phyloP scores from a whole-genome alignment of 2,113 vertebrate species.

The Donacobius atricapilla region DNA sequence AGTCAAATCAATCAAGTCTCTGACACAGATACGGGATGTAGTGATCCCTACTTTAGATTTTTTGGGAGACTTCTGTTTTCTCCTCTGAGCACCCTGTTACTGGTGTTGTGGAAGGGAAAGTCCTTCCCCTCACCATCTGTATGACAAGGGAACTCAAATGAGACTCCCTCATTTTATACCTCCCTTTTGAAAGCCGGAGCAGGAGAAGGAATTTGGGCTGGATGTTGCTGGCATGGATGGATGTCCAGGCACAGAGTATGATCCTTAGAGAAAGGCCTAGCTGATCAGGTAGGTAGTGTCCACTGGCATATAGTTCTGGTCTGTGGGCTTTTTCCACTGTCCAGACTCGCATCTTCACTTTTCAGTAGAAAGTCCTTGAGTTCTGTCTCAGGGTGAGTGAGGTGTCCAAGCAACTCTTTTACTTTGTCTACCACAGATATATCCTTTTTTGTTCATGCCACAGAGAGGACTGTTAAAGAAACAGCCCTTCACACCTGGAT shows the following conservation, averaged over 20 bases:
- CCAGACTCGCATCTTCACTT: rapidly evolving
- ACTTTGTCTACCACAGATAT: background rate
- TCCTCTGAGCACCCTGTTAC: background rate
- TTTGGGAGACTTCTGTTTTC: background rate
- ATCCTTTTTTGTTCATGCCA: background rate
- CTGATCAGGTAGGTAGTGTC: background rate
- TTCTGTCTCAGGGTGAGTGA: background rate
- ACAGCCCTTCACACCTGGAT: background rate
- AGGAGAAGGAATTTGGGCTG: background rate
- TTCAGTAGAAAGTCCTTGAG: background rate
- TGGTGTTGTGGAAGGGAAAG: background rate
- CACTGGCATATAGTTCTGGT: background rate
- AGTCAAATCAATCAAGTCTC: background rate
- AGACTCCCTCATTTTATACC: background rate
- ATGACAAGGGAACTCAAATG: background rate
- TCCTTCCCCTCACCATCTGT: rapidly evolving
- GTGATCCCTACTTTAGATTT: background rate
- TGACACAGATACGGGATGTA: background rate
- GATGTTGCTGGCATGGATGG: rapidly evolving
- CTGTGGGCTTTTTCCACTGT: background rate
- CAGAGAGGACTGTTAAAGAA: background rate
- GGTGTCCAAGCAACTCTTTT: background rate
- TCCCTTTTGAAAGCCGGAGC: background rate
- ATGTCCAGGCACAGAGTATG: background rate
- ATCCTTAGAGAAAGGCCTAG: background rate